Evolutionary conservation across 2,797 vertebrate genomes (phyloP).

Genomic region (Acipenser ruthenus): DNA sequence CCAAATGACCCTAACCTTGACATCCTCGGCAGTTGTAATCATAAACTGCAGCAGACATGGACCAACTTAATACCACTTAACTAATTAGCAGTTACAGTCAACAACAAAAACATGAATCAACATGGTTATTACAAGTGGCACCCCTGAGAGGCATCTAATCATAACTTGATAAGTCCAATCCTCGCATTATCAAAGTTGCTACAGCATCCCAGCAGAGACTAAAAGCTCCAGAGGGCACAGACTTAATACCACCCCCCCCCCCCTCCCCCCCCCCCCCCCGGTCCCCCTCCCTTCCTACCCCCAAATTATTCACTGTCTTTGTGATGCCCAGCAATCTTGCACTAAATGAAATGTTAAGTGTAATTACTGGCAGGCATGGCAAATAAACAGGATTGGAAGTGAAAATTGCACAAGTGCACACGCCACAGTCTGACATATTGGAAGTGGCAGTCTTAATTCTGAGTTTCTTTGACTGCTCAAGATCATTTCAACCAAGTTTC

Average conservation of each 20-base stretch:
- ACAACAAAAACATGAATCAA: slow-evolving; percentile 87
- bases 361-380: slow-evolving; percentile 95
- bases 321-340: slow-evolving; percentile 69
- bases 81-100: slow-evolving; percentile 90
- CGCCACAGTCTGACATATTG: slow-evolving; percentile 81
- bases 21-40: slow-evolving; percentile 75
- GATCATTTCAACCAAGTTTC: slow-evolving; percentile 84
- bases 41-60: slow-evolving; percentile 65
- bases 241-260: slow-evolving; percentile 73
- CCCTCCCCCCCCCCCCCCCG: slow-evolving; percentile 70
- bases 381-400: slow-evolving; percentile 94
- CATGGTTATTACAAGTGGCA: slow-evolving; percentile 77
- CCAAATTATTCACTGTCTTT: slow-evolving; percentile 43
- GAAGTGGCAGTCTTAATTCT: slow-evolving; percentile 98
- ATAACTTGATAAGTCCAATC: slow-evolving; percentile 77
- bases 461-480: slow-evolving; percentile 93
- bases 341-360: slow-evolving; percentile 96
- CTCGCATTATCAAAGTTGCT: slow-evolving; percentile 70
- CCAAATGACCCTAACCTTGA: slow-evolving; percentile 69
- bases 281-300: slow-evolving; percentile 27
- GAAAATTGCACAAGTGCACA: slow-evolving; percentile 75
- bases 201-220: slow-evolving; percentile 69
- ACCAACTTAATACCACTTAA: slow-evolving; percentile 85
- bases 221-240: slow-evolving; percentile 73
- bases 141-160: slow-evolving; percentile 89